Percentiles rank a stretch among this genome's conserved stretches.
These are phyloP conservation scores for Mormyrus iriodes DNA, from an alignment of 2,113 vertebrate genomes.

Conservation along the genomic window DNA sequence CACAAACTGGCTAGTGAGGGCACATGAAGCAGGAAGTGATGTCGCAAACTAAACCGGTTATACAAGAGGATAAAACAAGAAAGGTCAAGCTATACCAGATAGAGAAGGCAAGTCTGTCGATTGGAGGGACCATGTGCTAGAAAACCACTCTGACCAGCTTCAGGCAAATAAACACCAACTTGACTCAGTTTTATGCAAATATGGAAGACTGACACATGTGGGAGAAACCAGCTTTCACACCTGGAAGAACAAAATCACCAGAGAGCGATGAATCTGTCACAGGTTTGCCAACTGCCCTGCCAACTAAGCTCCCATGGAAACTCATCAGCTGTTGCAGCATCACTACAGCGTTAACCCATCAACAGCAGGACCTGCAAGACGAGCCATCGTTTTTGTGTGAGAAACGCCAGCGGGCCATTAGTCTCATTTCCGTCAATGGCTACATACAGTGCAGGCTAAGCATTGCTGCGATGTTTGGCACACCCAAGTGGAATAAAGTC, in stretches of 20 bases:
- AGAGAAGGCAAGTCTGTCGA: background rate
- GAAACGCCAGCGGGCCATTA: background rate
- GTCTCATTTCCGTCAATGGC: background rate
- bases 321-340: background rate
- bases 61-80: background rate
- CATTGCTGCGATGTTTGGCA: background rate
- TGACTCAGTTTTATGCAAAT: background rate
- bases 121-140: background rate
- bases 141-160: background rate
- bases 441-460: background rate
- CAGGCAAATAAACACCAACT: background rate
- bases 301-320: background rate
- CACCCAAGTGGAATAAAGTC: background rate
- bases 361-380: background rate
- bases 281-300: background rate
- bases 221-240: background rate
- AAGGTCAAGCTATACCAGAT: background rate
- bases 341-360: background rate
- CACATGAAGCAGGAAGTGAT: background rate
- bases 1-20: background rate
- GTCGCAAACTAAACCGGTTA: background rate
- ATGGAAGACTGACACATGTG: background rate
- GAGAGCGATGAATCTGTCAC: background rate
- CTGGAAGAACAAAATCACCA: constrained; percentile 1
- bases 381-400: background rate